A percentile compares a stretch with the other conserved stretches of the same genome.
These are phyloP conservation scores for Copidosoma aretas DNA, from an alignment of 2,888 invertebrate species.

Conservation along the genomic window DNA sequence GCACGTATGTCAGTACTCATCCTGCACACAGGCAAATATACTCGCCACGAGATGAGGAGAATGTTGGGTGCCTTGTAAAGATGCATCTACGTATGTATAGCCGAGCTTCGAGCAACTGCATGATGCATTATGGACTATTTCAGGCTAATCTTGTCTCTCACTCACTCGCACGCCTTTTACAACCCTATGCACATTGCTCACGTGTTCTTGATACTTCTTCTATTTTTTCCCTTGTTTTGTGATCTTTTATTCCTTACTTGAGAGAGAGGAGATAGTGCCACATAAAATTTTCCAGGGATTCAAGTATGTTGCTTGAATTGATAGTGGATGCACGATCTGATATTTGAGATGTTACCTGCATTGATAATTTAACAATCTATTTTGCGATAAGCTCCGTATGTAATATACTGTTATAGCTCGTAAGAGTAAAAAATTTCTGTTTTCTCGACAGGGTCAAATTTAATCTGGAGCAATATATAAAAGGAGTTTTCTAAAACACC, in stretches of 20 bases:
- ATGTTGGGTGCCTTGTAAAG: not conserved
- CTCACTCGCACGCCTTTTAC: not conserved
- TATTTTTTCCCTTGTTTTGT: slow-evolving; percentile 4
- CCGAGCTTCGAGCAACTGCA: not conserved
- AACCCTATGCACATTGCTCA: slow-evolving; percentile 15
- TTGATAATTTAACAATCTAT: too few relatives aligned
- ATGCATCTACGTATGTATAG: not conserved
- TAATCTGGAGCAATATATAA: too few relatives aligned
- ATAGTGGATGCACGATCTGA: not conserved
- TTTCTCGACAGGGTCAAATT: too few relatives aligned
- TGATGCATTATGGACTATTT: slow-evolving; percentile 24
- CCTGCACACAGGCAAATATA: not conserved
- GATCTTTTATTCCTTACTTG: too few relatives aligned
- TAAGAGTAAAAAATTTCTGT: too few relatives aligned
- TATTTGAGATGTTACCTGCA: not conserved
- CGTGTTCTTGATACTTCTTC: not conserved
- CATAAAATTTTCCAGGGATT: not conserved
- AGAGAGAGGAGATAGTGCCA: not conserved
- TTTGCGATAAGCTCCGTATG: too few relatives aligned
- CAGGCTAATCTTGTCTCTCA: slow-evolving; percentile 20
- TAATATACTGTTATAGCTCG: too few relatives aligned
- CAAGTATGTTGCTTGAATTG: not conserved
- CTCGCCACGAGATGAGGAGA: not conserved
- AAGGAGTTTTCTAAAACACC: too few relatives aligned
- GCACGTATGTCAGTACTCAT: not conserved